A percentile compares a stretch with the other conserved stretches of the same genome.
Conservation (phyloP, 2,797 vertebrate genomes). For the Micromesistius poutassou region DNA sequence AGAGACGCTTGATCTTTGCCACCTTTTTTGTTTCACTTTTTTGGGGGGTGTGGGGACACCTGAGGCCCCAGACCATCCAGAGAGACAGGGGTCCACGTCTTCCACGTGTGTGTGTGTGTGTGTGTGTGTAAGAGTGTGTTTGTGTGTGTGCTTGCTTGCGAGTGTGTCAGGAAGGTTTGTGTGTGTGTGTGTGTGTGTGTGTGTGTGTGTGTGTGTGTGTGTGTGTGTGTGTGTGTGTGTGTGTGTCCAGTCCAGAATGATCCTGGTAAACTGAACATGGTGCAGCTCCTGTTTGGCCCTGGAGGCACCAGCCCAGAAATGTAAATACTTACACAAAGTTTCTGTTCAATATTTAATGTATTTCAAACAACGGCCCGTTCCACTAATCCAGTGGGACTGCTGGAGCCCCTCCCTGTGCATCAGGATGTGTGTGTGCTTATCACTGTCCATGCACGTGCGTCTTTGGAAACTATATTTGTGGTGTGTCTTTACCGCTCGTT, state of each 20-base stretch:
- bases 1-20: slow-evolving; percentile 45
- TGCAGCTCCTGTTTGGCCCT: slow-evolving; percentile 47
- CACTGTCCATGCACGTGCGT: background rate
- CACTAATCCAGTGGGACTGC: slow-evolving; percentile 10
- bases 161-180: background rate
- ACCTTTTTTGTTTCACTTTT: slow-evolving; percentile 33
- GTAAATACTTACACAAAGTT: slow-evolving; percentile 57
- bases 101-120: too few species aligned
- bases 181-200: background rate
- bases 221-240: too few species aligned
- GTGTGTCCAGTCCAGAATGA: slow-evolving; percentile 30
- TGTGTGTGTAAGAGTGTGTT: too few species aligned
- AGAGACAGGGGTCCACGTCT: background rate
- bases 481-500: too few species aligned
- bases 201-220: too few species aligned
- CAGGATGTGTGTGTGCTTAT: background rate
- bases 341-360: slow-evolving; percentile 55
- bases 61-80: slow-evolving; percentile 24
- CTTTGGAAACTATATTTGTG: background rate
- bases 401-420: slow-evolving; percentile 9
- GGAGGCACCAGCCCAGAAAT: slow-evolving; percentile 35
- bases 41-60: slow-evolving; percentile 33
- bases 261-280: slow-evolving; percentile 47
- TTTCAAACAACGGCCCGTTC: slow-evolving; percentile 38
- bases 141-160: too few species aligned